phyloP scores from a whole-genome alignment of 2,888 invertebrate genomes.

The Agyllia agylla region DNA sequence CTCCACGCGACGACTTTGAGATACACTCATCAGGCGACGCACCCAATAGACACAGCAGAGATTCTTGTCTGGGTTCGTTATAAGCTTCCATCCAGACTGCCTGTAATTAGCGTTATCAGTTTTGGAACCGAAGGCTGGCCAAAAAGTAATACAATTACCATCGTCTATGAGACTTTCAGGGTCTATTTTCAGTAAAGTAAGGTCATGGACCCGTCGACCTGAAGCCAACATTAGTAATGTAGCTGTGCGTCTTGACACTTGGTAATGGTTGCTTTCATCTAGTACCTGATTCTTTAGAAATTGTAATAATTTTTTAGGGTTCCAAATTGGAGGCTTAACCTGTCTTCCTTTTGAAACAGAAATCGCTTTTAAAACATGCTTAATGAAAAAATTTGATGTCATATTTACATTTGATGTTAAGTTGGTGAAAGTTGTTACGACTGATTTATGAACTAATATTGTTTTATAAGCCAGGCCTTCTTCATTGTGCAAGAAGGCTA shows the following conservation, averaged over 20 bases:
- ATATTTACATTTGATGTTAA: constrained; percentile 11
- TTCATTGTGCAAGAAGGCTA: constrained; percentile 52
- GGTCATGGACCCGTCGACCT: constrained; percentile 31
- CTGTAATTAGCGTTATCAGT: constrained; percentile 27
- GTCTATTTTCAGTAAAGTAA: constrained; percentile 22
- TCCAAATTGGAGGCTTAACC: constrained; percentile 44
- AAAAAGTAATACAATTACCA: constrained; percentile 4
- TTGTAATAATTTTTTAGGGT: constrained; percentile 20
- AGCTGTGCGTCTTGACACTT: constrained; percentile 24
- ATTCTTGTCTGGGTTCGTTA: constrained; percentile 9
- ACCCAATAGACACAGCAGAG: constrained; percentile 24
- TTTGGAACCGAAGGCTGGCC: constrained; percentile 42
- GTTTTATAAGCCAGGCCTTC: constrained; percentile 39
- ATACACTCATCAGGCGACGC: not conserved
- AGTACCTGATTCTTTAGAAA: not conserved
- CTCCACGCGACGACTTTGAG: not conserved
- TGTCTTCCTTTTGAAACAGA: constrained; percentile 13
- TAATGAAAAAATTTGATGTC: constrained; percentile 44
- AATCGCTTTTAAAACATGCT: constrained; percentile 48
- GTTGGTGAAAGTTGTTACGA: constrained; percentile 40
- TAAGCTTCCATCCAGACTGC: constrained; percentile 40
- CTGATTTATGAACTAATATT: constrained; percentile 50
- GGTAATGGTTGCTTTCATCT: constrained; percentile 11
- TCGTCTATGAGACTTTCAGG: not conserved
- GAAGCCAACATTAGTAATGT: constrained; percentile 12